phyloP scores from a whole-genome alignment of 2,888 invertebrate species.

The Andricus quercusramuli region DNA sequence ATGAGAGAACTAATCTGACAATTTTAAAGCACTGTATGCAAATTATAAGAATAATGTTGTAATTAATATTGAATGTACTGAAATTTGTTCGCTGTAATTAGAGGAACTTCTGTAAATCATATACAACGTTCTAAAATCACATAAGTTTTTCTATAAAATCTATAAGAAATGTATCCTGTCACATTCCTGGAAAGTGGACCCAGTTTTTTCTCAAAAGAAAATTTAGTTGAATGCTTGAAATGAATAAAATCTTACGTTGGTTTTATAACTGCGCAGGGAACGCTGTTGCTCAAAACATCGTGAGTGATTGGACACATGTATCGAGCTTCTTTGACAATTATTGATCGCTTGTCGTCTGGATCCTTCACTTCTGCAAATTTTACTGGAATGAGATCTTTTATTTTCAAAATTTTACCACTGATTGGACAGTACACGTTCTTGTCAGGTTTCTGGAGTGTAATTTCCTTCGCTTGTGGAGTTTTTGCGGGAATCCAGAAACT shows the following conservation, averaged over 20 bases:
- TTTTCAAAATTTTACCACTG: slow-evolving; percentile 90
- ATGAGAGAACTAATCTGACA: no score
- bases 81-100: no score
- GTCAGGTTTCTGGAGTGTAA: slow-evolving; percentile 87
- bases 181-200: no score
- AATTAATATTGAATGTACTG: no score
- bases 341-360: slow-evolving; percentile 90
- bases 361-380: slow-evolving; percentile 95
- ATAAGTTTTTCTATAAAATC: no score
- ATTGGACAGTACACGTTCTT: slow-evolving; percentile 90
- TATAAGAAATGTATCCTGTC: no score
- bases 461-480: slow-evolving; percentile 90
- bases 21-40: no score
- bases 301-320: slow-evolving; percentile 99
- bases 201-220: no score
- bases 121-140: no score
- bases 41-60: no score
- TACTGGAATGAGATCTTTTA: slow-evolving; percentile 95
- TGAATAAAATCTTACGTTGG: slow-evolving; percentile 85
- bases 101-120: no score
- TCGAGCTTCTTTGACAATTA: slow-evolving; percentile 93
- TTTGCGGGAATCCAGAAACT: slow-evolving; percentile 98
- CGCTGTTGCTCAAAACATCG: slow-evolving; percentile 95
- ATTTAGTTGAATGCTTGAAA: neutral
- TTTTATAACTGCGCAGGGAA: slow-evolving; percentile 94